Conservation (phyloP, 2,888 invertebrate species). For the Aricia artaxerxes region DNA sequence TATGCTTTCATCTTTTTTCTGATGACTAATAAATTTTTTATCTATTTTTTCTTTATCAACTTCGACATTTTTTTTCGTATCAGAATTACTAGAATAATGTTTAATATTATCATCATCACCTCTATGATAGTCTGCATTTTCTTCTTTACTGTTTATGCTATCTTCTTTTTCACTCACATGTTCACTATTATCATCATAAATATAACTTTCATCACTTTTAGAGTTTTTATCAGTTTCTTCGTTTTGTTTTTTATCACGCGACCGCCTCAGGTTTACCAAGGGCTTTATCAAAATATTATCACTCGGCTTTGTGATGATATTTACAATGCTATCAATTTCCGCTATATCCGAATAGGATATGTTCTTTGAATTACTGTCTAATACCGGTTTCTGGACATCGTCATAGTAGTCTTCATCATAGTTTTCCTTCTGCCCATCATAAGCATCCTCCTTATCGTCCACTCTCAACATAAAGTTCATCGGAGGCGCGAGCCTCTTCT, state of each 20-base stretch:
- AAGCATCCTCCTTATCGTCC: conserved; percentile 60
- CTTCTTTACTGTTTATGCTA: neutral
- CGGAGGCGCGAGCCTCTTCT: conserved; percentile 67
- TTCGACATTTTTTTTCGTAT: neutral
- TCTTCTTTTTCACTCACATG: neutral
- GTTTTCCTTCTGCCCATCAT: conserved; percentile 59
- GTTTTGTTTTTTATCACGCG: conserved; percentile 35
- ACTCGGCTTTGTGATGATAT: conserved; percentile 55
- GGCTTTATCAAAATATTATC: conserved; percentile 46
- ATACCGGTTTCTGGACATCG: conserved; percentile 52
- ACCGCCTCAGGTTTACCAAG: conserved; percentile 36
- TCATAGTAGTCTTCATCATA: conserved; percentile 66
- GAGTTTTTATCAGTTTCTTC: conserved; percentile 36
- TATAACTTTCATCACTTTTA: conserved; percentile 35
- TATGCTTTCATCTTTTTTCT: neutral
- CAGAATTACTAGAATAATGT: neutral
- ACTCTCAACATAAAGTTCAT: conserved; percentile 60
- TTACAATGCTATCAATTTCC: conserved; percentile 66
- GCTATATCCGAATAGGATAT: conserved; percentile 42
- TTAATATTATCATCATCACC: neutral
- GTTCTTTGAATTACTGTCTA: conserved; percentile 41
- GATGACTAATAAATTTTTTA: neutral
- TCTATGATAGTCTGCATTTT: neutral
- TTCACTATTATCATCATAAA: neutral
- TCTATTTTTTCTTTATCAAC: neutral